Evolutionary conservation across 2,113 vertebrate species (phyloP), one percentile per base, ranked within the genome.

Genomic region (Upupa epops): DNA sequence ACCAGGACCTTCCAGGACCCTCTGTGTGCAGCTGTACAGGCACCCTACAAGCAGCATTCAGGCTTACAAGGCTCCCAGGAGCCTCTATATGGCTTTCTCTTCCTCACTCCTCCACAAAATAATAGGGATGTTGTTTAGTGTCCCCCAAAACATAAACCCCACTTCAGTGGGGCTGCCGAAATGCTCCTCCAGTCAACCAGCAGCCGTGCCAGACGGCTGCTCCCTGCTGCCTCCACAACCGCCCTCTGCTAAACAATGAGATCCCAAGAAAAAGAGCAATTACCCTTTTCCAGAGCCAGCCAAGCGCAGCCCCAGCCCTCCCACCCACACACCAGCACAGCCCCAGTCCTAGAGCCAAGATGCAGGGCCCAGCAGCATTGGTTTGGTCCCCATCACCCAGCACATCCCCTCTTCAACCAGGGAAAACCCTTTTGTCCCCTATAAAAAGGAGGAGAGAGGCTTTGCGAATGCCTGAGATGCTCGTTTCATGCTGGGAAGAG

Each of bases 401-500:
- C n/a, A 7, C 8, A 25, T 60, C 29, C 26, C 36, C 1, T 31
- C 17, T 37, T 72, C 7, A 26, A 1, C 18, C 21, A 15, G 31
- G 8, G 11, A 46, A 82, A 84, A 13, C 21, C 51, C 28, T 45
- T 18, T n/a, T n/a, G n/a, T n/a, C n/a, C 88, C 75, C 59, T 18
- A 48, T 13, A 11, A 28, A 1, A 0, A 42, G 11, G 15, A 42
- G 24, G 45, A 4, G 1, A 59, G 80, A 70, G 19, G 34, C 19
- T 58, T 45, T 6, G 76, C n/a, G 56, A 76, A 3, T 76, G 34
- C 22, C 2, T 1, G 10, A 5, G 66, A 45, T 75, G 55, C 40
- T 45, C 24, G 2, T 11, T 1, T 0, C 2, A 11, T 1, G 3
- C 28, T 3, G 19, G 32, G 48, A 31, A 15, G 19, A 20, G n/a